Evolutionary conservation across 2,113 vertebrate species (phyloP).

Genomic region (Ammodytes dubius): DNA sequence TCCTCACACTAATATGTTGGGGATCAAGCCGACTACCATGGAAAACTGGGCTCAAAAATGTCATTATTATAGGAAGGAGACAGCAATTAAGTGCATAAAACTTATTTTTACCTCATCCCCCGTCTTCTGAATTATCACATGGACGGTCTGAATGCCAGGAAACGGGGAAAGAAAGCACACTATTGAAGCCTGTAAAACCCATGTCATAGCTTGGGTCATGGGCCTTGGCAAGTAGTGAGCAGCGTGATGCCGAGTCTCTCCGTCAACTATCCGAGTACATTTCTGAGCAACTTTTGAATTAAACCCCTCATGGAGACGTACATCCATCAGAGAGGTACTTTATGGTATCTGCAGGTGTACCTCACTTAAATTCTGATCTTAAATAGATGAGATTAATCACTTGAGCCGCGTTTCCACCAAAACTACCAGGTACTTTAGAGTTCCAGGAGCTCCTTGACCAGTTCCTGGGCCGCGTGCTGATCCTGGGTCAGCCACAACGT

Average conservation of each 20-base stretch:
- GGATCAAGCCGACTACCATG: conserved; percentile 31
- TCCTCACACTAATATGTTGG: conserved; percentile 36
- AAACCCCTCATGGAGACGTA: neutral
- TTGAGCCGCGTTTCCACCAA: too few species aligned
- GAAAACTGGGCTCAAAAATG: conserved; percentile 53
- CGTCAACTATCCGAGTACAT: neutral
- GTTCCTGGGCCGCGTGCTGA: too few species aligned
- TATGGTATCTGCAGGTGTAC: neutral
- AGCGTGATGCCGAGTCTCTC: neutral
- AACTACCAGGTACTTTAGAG: too few species aligned
- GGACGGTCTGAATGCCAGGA: conserved; percentile 29
- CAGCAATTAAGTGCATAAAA: conserved; percentile 31
- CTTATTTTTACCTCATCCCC: conserved; percentile 12
- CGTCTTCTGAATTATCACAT: conserved; percentile 28
- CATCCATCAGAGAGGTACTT: neutral
- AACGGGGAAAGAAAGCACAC: conserved; percentile 16
- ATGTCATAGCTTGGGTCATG: conserved; percentile 9
- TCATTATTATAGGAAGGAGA: conserved; percentile 50
- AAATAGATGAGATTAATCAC: neutral
- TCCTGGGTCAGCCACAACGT: too few species aligned
- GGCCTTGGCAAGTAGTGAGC: neutral
- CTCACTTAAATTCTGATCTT: neutral
- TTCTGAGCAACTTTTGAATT: neutral
- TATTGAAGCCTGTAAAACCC: conserved; percentile 19
- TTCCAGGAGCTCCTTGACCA: too few species aligned